A percentile compares a stretch with the other conserved stretches of the same genome.
Conservation (phyloP, 2,888 invertebrate species). For the Ectobius pallidus region DNA sequence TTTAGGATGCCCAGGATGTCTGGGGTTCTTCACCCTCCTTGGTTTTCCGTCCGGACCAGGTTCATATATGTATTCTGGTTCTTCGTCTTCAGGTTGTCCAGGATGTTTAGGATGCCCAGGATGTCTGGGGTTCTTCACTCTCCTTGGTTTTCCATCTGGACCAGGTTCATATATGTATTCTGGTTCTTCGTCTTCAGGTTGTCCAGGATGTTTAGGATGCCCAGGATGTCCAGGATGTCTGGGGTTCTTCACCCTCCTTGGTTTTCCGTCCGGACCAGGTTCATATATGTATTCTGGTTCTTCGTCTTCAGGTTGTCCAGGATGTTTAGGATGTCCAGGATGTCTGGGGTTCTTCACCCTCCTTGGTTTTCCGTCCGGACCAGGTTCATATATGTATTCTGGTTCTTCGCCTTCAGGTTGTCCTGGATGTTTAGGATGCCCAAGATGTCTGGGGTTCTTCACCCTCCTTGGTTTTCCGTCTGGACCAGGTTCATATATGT, state of each 20-base stretch:
- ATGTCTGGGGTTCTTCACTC: not conserved
- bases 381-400: too few species aligned
- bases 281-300: not conserved
- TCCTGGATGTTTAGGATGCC: not conserved
- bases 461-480: too few species aligned
- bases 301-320: not conserved
- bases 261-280: not conserved
- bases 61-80: too few species aligned
- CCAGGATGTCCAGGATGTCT: not conserved
- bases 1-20: too few species aligned
- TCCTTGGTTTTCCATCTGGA: too few species aligned
- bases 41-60: not conserved
- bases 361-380: too few species aligned
- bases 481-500: too few species aligned
- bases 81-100: not conserved
- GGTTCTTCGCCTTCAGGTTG: too few species aligned
- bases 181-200: not conserved
- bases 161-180: not conserved
- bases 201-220: too few species aligned
- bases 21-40: not conserved
- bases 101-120: not conserved
- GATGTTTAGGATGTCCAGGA: not conserved
- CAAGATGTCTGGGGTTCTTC: not conserved
- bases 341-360: too few species aligned
- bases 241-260: not conserved